A percentile compares a stretch with the other conserved stretches of the same genome.
Conservation (phyloP, 2,113 vertebrate species). For the Aleadryas rufinucha region DNA sequence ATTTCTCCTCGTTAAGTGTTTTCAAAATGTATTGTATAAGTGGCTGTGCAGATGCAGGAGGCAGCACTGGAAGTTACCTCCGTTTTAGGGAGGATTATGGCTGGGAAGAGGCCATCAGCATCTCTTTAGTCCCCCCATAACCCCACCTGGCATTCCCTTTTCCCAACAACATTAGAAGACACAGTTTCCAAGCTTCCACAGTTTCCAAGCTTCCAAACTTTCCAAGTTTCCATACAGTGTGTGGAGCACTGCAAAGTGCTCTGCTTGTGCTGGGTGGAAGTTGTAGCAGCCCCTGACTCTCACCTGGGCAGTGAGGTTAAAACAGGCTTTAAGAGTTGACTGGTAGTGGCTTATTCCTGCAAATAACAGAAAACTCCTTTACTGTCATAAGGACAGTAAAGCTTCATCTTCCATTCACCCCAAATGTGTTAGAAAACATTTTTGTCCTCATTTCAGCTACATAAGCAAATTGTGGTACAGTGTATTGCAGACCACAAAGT, state of each 20-base stretch:
- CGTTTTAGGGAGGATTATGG: not conserved
- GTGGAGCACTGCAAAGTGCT: not conserved
- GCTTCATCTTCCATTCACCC: not conserved
- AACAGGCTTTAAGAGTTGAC: not conserved
- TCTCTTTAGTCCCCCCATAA: not conserved
- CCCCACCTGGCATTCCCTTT: not conserved
- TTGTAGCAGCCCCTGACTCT: not conserved
- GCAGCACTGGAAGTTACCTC: not conserved
- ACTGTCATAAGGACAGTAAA: not conserved
- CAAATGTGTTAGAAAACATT: not conserved
- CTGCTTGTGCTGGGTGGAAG: not conserved
- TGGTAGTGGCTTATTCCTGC: not conserved
- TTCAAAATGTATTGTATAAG: not conserved
- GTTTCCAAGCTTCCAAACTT: not conserved
- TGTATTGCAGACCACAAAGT: not conserved
- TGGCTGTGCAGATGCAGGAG: not conserved
- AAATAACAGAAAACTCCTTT: not conserved
- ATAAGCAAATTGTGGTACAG: not conserved
- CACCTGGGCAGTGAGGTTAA: not conserved
- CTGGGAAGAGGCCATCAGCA: not conserved
- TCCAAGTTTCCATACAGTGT: fast-evolving
- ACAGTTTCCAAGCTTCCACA: not conserved
- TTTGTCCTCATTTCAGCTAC: not conserved
- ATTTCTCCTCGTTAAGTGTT: not conserved
- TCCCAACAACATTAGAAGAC: not conserved